phyloP scores from a whole-genome alignment of 2,113 vertebrate genomes.

The Notothenia rossii region DNA sequence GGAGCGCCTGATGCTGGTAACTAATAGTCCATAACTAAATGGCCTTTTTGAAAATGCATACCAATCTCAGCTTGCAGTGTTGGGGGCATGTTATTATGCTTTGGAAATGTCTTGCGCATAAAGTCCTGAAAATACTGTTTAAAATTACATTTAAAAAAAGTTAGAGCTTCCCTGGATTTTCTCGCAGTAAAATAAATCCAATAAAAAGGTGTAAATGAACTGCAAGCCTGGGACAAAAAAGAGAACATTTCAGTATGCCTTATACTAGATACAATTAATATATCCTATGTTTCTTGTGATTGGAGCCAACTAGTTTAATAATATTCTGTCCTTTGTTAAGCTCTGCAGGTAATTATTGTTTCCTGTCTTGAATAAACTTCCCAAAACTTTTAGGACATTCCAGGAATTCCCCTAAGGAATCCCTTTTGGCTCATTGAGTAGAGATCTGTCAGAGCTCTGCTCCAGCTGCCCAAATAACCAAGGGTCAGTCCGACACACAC shows the following conservation, averaged over 20 bases:
- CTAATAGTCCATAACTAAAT: background rate
- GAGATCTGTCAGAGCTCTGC: slow-evolving; percentile 27
- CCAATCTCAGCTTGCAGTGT: background rate
- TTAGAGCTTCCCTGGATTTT: background rate
- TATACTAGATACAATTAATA: background rate
- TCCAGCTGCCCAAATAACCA: slow-evolving; percentile 48
- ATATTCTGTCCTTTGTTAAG: background rate
- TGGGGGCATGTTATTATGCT: background rate
- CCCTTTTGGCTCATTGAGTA: slow-evolving; percentile 9
- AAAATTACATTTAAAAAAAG: background rate
- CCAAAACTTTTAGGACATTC: slow-evolving; percentile 13
- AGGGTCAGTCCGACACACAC: slow-evolving; percentile 45
- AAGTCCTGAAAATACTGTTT: background rate
- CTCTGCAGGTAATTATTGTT: background rate
- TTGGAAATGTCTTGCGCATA: background rate
- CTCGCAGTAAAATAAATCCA: background rate
- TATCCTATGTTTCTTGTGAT: background rate
- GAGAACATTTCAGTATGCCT: too few species aligned
- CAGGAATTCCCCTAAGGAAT: slow-evolving; percentile 35
- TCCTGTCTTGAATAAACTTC: background rate
- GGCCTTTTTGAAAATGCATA: background rate
- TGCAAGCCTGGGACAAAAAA: too few species aligned
- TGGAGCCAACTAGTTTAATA: background rate
- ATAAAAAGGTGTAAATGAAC: too few species aligned
- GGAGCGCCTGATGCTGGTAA: background rate